Percentiles rank a stretch among this genome's conserved stretches.
Evolutionary conservation across 2,797 vertebrate genomes (phyloP).

Genomic region (Mormyrus proboscirostris): DNA sequence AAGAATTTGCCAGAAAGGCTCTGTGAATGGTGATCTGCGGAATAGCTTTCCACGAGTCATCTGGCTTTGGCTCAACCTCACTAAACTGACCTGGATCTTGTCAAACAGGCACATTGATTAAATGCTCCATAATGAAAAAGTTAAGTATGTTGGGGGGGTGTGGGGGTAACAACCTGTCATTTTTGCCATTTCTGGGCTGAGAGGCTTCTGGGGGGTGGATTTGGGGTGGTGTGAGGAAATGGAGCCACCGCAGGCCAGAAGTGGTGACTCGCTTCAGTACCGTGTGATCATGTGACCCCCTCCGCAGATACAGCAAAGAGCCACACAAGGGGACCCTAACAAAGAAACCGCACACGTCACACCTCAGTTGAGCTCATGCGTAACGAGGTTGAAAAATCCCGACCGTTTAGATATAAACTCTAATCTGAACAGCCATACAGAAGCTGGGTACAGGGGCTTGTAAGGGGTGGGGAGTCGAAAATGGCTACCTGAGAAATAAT

Average conservation of each 20-base stretch:
- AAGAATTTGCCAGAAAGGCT: not conserved
- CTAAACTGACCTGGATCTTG: constrained; percentile 45
- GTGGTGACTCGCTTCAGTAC: not conserved
- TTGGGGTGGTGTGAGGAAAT: constrained; percentile 36
- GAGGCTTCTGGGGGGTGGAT: constrained; percentile 8
- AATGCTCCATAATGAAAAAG: constrained; percentile 51
- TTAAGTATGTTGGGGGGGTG: constrained; percentile 42
- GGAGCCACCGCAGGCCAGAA: not conserved
- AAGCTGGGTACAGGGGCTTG: not conserved
- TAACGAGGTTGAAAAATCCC: not conserved
- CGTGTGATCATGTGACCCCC: not conserved
- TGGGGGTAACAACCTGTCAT: constrained; percentile 37
- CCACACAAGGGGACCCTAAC: not conserved
- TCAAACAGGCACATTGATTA: constrained; percentile 46
- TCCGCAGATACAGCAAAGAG: not conserved
- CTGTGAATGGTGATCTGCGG: not conserved
- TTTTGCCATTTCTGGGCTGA: constrained; percentile 40
- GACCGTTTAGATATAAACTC: not conserved
- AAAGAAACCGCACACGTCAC: not conserved
- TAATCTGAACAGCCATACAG: not conserved
- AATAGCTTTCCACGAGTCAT: constrained; percentile 46
- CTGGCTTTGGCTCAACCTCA: constrained; percentile 44
- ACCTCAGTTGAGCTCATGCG: not conserved
- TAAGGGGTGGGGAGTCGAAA: not conserved
- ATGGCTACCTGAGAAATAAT: not conserved